Conservation (phyloP, 2,113 vertebrate genomes). For the Apteryx mantelli region DNA sequence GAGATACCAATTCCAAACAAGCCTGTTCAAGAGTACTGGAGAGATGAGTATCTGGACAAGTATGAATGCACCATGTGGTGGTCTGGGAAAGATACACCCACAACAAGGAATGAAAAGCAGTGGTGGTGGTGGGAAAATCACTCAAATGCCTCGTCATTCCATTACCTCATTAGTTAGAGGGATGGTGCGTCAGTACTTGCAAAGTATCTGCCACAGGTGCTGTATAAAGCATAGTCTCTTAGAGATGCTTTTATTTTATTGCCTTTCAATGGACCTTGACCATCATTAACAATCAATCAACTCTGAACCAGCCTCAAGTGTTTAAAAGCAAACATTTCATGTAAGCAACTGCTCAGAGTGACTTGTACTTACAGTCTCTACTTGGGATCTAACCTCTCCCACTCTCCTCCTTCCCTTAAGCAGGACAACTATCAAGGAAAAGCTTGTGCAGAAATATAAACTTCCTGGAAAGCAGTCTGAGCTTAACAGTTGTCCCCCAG, state of each 20-base stretch:
- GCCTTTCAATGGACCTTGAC: conserved; percentile 10
- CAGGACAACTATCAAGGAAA: neutral
- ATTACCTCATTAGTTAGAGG: neutral
- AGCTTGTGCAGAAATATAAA: neutral
- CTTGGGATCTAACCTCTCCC: neutral
- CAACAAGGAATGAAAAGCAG: neutral
- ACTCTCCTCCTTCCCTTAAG: neutral
- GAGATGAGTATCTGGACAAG: neutral
- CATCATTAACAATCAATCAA: neutral
- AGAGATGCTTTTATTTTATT: neutral
- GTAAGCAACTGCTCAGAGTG: neutral
- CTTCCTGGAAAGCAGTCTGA: neutral
- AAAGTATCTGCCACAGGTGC: neutral
- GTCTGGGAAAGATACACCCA: neutral
- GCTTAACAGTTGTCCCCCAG: neutral
- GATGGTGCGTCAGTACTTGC: neutral
- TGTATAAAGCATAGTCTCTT: neutral
- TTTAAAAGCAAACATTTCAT: neutral
- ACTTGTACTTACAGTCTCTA: neutral
- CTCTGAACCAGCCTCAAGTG: neutral
- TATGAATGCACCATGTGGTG: neutral
- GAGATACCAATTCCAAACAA: neutral
- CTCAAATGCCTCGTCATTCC: neutral
- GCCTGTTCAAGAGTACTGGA: neutral
- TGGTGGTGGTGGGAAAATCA: neutral